Conservation (phyloP, 2,888 invertebrate genomes). For the Heliconius aoede region DNA sequence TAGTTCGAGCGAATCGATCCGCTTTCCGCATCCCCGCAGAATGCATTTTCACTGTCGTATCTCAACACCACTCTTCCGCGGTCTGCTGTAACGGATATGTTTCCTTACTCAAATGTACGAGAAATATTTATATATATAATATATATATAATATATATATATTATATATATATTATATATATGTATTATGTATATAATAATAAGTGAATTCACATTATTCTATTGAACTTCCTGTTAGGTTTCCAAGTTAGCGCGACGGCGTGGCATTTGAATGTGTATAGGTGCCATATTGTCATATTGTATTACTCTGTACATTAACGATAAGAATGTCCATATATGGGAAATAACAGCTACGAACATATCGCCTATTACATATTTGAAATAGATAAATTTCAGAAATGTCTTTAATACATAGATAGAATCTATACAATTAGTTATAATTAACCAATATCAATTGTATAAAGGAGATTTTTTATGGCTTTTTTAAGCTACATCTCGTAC, state of each 20-base stretch:
- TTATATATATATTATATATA: too few species aligned
- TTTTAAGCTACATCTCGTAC: too few species aligned
- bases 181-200: slow-evolving; percentile 23
- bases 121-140: not conserved
- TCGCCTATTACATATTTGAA: slow-evolving; percentile 19
- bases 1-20: slow-evolving; percentile 53
- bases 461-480: too few species aligned
- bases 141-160: too few species aligned
- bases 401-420: not conserved
- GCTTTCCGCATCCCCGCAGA: slow-evolving; percentile 63
- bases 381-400: slow-evolving; percentile 3
- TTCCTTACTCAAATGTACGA: slow-evolving; percentile 43
- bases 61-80: slow-evolving; percentile 77
- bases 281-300: slow-evolving; percentile 43
- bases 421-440: too few species aligned
- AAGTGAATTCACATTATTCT: slow-evolving; percentile 30
- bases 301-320: slow-evolving; percentile 24
- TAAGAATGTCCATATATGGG: slow-evolving; percentile 10
- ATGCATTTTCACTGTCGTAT: slow-evolving; percentile 76
- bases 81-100: slow-evolving; percentile 53
- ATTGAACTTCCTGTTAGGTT: slow-evolving; percentile 38
- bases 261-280: slow-evolving; percentile 40
- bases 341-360: slow-evolving; percentile 12
- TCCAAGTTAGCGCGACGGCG: slow-evolving; percentile 29
- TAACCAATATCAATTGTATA: too few species aligned